Evolutionary conservation across 2,888 invertebrate species (phyloP).

Genomic region (Lepidochitona cinerea): DNA sequence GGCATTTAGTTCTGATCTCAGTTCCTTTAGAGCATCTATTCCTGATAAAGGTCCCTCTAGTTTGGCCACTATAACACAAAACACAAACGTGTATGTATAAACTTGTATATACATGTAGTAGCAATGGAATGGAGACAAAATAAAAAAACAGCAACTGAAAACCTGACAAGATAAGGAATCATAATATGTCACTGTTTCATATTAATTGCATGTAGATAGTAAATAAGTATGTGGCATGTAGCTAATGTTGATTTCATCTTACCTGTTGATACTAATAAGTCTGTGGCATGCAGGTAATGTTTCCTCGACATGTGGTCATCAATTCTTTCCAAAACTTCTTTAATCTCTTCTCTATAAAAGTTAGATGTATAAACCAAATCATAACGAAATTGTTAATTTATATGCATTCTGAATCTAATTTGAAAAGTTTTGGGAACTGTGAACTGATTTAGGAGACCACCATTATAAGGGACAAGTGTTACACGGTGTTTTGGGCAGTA

Average conservation of each 20-base stretch:
- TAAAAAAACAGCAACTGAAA: neutral
- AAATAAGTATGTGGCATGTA: neutral
- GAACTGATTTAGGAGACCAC: no score
- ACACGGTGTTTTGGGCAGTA: no score
- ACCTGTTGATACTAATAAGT: conserved; percentile 78
- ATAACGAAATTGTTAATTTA: no score
- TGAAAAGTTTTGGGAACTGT: no score
- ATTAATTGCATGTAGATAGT: no score
- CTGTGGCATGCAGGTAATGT: conserved; percentile 88
- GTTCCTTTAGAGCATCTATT: conserved; percentile 87
- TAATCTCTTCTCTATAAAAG: conserved; percentile 79
- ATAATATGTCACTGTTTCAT: neutral
- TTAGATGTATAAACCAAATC: no score
- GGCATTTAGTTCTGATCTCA: conserved; percentile 81
- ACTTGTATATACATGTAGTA: no score
- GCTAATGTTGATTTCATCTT: conserved; percentile 12
- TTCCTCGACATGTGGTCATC: conserved; percentile 79
- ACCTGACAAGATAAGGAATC: neutral
- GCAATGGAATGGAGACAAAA: neutral
- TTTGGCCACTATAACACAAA: conserved; percentile 74
- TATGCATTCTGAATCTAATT: no score
- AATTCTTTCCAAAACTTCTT: conserved; percentile 81
- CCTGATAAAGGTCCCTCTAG: conserved; percentile 83
- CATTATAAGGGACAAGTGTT: no score
- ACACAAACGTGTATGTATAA: no score